Evolutionary conservation across 1,140 invertebrate species (phyloP).

Genomic region (Ericerus pela): DNA sequence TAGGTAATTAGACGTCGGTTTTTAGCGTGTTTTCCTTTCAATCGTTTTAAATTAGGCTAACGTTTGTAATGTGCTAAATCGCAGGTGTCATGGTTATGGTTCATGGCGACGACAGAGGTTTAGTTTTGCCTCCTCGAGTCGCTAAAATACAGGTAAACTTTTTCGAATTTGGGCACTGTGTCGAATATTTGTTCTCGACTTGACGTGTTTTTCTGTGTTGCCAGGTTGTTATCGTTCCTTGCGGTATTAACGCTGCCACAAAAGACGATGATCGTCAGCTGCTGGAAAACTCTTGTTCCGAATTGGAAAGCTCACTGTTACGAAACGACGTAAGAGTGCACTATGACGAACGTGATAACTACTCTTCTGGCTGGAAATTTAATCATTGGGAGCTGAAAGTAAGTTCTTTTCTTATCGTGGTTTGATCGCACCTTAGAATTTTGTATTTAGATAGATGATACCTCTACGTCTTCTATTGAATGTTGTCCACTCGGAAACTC

Average conservation of each 20-base stretch:
- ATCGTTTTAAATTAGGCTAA: neutral
- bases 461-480: no score
- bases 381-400: constrained; percentile 99
- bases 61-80: constrained; percentile 16
- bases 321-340: constrained; percentile 50
- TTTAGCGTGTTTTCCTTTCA: neutral
- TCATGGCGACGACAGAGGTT: constrained; percentile 90
- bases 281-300: constrained; percentile 55
- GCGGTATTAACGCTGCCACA: constrained; percentile 79
- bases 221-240: constrained; percentile 84
- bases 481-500: no score
- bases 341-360: constrained; percentile 84
- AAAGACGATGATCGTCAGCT: constrained; percentile 50
- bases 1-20: constrained; percentile 50
- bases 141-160: constrained; percentile 51
- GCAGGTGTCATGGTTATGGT: constrained; percentile 87
- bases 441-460: no score
- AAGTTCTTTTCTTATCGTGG: constrained; percentile 8
- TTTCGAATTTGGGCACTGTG: neutral
- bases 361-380: constrained; percentile 99
- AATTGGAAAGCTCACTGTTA: constrained; percentile 44
- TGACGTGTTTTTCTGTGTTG: neutral
- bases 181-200: no score
- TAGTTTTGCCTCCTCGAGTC: constrained; percentile 87
- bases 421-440: no score